A percentile compares a stretch with the other conserved stretches of the same genome.
These are phyloP conservation scores for Noctua janthe DNA, from an alignment of 2,888 invertebrate genomes.

Conservation along the genomic window DNA sequence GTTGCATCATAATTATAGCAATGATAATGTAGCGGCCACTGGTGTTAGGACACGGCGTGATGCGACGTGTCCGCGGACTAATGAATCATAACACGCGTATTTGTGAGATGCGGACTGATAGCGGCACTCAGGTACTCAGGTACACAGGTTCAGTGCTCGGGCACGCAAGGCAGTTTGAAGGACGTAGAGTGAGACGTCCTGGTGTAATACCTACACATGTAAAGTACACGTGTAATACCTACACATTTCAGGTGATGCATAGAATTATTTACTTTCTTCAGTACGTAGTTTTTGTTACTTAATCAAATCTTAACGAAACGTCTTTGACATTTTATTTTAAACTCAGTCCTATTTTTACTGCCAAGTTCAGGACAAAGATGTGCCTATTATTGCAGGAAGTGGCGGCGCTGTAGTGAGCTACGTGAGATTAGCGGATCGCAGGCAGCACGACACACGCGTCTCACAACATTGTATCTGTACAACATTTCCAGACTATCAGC, in stretches of 20 bases:
- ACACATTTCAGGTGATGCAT: background rate
- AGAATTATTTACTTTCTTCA: background rate
- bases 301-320: background rate
- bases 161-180: background rate
- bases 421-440: slow-evolving; percentile 1
- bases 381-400: slow-evolving; percentile 1
- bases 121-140: background rate
- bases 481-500: background rate
- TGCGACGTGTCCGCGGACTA: slow-evolving; percentile 16
- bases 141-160: background rate
- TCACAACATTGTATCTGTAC: background rate
- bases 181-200: background rate
- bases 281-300: background rate
- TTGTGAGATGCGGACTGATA: slow-evolving; percentile 35
- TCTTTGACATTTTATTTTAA: background rate
- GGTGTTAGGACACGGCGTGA: slow-evolving; percentile 18
- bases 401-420: too few relatives aligned
- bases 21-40: slow-evolving; percentile 13
- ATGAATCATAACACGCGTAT: slow-evolving; percentile 40
- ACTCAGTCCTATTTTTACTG: background rate
- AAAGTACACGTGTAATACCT: background rate
- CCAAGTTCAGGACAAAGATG: background rate
- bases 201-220: background rate
- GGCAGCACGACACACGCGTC: background rate
- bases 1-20: background rate